These are phyloP conservation scores for Agriopis aurantiaria DNA, from an alignment of 2,888 invertebrate species.

Conservation along the genomic window DNA sequence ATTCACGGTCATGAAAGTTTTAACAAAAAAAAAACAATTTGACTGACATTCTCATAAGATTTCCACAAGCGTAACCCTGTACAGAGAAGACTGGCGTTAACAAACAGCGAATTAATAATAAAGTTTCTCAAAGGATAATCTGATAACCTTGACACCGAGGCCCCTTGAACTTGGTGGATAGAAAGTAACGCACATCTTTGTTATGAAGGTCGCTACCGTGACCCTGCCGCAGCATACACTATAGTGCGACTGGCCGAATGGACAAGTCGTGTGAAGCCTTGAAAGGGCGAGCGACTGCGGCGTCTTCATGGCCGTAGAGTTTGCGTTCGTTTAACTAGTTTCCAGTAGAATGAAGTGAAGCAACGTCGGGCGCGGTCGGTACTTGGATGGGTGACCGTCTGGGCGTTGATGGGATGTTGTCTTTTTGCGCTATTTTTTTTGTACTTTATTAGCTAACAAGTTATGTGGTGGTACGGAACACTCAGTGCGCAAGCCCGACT, in stretches of 20 bases:
- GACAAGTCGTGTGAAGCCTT: neutral
- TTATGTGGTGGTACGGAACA: too few relatives aligned
- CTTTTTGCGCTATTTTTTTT: too few relatives aligned
- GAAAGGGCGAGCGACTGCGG: neutral
- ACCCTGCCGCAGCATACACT: neutral
- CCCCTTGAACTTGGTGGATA: conserved; percentile 12
- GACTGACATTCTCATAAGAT: too few relatives aligned
- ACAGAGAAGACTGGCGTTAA: neutral
- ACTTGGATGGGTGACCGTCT: too few relatives aligned
- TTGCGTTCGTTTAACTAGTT: neutral
- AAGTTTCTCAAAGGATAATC: neutral
- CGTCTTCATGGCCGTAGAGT: neutral
- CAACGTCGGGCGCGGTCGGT: too few relatives aligned
- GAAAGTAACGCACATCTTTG: neutral
- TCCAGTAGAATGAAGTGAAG: too few relatives aligned
- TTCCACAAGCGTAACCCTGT: too few relatives aligned
- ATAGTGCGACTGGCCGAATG: neutral
- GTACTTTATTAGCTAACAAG: too few relatives aligned
- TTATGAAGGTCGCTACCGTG: neutral
- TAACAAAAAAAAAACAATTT: too few relatives aligned
- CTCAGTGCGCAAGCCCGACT: too few relatives aligned
- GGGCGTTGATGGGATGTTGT: too few relatives aligned
- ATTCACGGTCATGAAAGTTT: too few relatives aligned
- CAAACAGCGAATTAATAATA: neutral
- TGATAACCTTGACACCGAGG: neutral